phyloP scores from a whole-genome alignment of 2,888 invertebrate species.

The Phengaris arion region DNA sequence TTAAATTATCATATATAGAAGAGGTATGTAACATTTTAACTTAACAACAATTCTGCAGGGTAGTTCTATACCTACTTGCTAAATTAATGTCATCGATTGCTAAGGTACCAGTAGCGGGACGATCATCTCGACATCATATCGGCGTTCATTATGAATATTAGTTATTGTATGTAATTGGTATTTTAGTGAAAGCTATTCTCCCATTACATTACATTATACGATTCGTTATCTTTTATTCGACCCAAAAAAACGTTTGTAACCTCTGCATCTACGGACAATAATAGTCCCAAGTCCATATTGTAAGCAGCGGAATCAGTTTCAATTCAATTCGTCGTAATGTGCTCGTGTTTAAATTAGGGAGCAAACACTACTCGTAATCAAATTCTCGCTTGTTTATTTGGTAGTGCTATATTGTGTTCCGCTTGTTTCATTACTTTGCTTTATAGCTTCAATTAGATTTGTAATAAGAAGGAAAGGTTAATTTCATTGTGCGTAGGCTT shows the following conservation, averaged over 20 bases:
- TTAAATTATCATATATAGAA: too few relatives aligned
- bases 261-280: neutral
- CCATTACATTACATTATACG: too few relatives aligned
- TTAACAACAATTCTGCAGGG: neutral
- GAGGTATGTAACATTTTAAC: too few relatives aligned
- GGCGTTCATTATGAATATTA: too few relatives aligned
- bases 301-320: slow-evolving; percentile 18
- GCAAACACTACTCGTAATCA: slow-evolving; percentile 1
- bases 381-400: neutral
- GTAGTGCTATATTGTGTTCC: slow-evolving; percentile 16
- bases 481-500: neutral
- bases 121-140: too few relatives aligned
- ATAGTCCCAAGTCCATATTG: slow-evolving; percentile 20
- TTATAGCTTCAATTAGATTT: slow-evolving; percentile 6
- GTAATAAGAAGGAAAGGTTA: slow-evolving; percentile 12
- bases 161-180: too few relatives aligned
- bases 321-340: slow-evolving; percentile 21
- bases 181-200: too few relatives aligned
- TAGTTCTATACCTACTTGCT: neutral
- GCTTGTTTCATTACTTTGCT: slow-evolving; percentile 11
- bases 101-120: too few relatives aligned
- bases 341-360: slow-evolving; percentile 19
- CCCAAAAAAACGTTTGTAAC: neutral
- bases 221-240: too few relatives aligned
- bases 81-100: too few relatives aligned